phyloP scores from a whole-genome alignment of 2,888 invertebrate genomes.

The Timema cristinae region DNA sequence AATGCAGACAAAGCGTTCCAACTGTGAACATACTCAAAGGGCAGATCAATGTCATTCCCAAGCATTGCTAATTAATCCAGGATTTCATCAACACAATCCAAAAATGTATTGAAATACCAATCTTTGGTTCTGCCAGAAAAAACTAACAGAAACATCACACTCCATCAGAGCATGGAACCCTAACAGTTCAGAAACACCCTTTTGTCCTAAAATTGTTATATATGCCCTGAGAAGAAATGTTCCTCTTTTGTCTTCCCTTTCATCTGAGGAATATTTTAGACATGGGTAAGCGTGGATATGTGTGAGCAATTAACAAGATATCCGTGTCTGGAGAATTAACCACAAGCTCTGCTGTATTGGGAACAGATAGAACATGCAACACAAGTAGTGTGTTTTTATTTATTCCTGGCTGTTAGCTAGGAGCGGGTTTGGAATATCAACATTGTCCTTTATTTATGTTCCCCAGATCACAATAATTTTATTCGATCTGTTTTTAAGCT shows the following conservation, averaged over 20 bases:
- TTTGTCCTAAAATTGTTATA: neutral
- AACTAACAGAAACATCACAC: neutral
- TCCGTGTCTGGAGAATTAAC: neutral
- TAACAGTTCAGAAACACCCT: neutral
- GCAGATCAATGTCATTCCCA: slow-evolving; percentile 8
- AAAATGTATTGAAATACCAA: neutral
- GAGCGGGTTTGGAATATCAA: neutral
- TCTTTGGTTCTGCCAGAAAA: neutral
- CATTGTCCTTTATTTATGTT: neutral
- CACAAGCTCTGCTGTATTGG: neutral
- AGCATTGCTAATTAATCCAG: neutral
- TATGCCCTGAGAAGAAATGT: neutral
- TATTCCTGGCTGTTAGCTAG: neutral
- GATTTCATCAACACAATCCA: neutral
- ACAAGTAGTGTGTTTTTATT: neutral
- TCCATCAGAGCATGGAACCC: neutral
- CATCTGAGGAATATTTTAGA: neutral
- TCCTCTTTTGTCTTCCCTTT: slow-evolving; percentile 11
- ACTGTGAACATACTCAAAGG: neutral
- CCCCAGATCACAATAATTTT: neutral
- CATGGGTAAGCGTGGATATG: neutral
- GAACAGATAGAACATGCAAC: neutral
- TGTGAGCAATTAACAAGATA: neutral
- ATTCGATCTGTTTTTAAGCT: neutral
- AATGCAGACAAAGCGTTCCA: slow-evolving; percentile 6